Evolutionary conservation across 2,888 invertebrate genomes (phyloP), one percentile per base, ranked within the genome.

Genomic region (Tuberolachnus salignus): DNA sequence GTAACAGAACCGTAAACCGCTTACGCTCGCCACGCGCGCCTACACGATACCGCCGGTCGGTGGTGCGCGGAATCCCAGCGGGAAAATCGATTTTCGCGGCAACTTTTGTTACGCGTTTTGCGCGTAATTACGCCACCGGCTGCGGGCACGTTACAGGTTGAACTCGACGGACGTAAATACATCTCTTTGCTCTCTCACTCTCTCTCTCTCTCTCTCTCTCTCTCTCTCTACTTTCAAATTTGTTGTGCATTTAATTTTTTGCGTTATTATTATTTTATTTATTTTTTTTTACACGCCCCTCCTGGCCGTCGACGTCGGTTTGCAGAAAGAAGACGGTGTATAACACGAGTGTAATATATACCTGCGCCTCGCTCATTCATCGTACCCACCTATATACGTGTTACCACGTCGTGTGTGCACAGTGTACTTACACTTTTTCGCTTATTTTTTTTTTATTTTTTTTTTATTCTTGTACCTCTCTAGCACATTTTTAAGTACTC

Each of bases 31-130:
- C 3, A 6, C 6, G 6, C 34, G 34, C 6, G 6, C 34, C 34
- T 34, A n/a, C 34, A 34, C n/a, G 67, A 4, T 3, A 34, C 34
- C 6, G 6, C 44, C 34, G 69, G 66, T n/a, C 42, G 34, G 14
- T 13, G 8, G 53, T 59, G 11, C 21, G 23, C 26, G n/a, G 44
- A 53, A 53, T 64, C 74, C 44, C 44, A 55, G 64, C 16, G n/a
- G 53, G 6, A 74, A 74, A 63, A 74, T 74, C 74, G 74, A 74
- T 74, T 4, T 64, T 64, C 63, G n/a, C 51, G 51, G 63, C 51
- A 73, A 64, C 73, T 74, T 53, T 74, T 53, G 53, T 64, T 53
- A 64, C 53, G 53, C 53, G 53, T 51, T 42, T 64, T 64, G 64
- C 53, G 53, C 64, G 73, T 74, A 74, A 74, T 74, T 74, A 74